Percentiles rank a stretch among this genome's conserved stretches.
phyloP scores from a whole-genome alignment of 2,113 vertebrate genomes.

The Amphiprion ocellaris region DNA sequence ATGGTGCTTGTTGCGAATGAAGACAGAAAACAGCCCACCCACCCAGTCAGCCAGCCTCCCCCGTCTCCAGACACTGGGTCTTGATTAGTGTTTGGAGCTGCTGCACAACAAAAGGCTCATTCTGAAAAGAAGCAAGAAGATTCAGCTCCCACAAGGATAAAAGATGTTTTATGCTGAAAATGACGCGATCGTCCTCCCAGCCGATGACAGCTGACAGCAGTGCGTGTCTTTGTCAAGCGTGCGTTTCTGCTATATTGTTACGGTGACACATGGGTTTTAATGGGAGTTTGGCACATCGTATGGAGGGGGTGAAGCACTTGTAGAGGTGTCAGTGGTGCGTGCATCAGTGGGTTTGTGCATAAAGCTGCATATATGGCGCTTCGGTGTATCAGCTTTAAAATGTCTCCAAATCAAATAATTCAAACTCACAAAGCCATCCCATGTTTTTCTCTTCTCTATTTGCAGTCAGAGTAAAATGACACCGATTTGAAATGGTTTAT shows the following conservation, averaged over 20 bases:
- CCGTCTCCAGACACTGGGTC: slow-evolving; percentile 29
- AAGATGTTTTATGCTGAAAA: slow-evolving; percentile 39
- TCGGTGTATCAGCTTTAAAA: no score
- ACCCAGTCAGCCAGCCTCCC: not conserved
- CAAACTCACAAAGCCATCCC: no score
- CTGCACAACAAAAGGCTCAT: slow-evolving; percentile 43
- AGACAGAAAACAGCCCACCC: not conserved
- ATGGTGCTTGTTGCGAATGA: not conserved
- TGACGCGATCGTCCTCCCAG: slow-evolving; percentile 11
- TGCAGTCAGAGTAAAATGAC: no score
- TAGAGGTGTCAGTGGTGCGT: not conserved
- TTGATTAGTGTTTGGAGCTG: slow-evolving; percentile 50
- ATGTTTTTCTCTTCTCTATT: no score
- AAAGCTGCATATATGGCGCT: no score
- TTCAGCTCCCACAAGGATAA: slow-evolving; percentile 36
- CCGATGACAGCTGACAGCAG: slow-evolving; percentile 48
- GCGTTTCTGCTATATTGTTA: slow-evolving; percentile 19
- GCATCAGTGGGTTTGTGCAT: not conserved
- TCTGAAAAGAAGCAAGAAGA: slow-evolving; percentile 22
- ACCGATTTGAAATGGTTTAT: no score
- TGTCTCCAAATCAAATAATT: no score
- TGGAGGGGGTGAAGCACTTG: not conserved
- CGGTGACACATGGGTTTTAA: slow-evolving; percentile 20
- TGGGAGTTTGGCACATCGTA: slow-evolving; percentile 4
- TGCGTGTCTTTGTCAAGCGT: not conserved